Conservation (phyloP, 2,888 invertebrate genomes). For the Caenorhabditis sp. region DNA sequence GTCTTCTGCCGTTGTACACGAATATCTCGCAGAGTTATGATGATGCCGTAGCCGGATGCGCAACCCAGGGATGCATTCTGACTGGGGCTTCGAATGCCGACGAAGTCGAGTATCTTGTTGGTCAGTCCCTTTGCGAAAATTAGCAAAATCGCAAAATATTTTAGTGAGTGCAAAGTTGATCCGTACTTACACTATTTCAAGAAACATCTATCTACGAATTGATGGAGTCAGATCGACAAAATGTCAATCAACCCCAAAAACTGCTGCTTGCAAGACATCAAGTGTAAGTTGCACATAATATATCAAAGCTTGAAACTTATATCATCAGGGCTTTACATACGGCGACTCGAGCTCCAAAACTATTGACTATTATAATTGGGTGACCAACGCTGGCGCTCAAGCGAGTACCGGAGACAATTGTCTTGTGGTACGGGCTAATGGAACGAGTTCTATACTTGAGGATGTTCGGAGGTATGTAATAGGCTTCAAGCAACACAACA, state of each 20-base stretch:
- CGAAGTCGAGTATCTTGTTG: neutral
- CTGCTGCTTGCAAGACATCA: neutral
- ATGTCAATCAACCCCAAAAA: neutral
- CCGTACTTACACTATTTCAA: neutral
- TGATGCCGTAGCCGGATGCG: too few relatives aligned
- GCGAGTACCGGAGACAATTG: neutral
- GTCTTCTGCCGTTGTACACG: too few relatives aligned
- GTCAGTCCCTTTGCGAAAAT: neutral
- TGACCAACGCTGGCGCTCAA: slow-evolving; percentile 6
- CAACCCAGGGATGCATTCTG: too few relatives aligned
- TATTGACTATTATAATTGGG: neutral
- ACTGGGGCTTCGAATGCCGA: neutral
- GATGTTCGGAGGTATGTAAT: neutral
- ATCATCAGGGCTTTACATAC: slow-evolving; percentile 21
- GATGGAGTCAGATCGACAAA: neutral
- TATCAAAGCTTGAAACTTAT: neutral
- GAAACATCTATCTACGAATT: neutral
- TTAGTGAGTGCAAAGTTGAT: neutral
- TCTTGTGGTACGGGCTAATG: neutral
- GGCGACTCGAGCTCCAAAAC: neutral
- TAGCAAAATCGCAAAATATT: too few relatives aligned
- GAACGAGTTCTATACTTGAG: neutral
- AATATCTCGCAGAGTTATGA: too few relatives aligned
- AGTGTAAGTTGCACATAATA: neutral
- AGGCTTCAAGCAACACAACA: neutral